Evolutionary conservation across 1,140 invertebrate genomes (phyloP), one percentile per base, ranked within the genome.

Genomic region (Drosophila sproati): DNA sequence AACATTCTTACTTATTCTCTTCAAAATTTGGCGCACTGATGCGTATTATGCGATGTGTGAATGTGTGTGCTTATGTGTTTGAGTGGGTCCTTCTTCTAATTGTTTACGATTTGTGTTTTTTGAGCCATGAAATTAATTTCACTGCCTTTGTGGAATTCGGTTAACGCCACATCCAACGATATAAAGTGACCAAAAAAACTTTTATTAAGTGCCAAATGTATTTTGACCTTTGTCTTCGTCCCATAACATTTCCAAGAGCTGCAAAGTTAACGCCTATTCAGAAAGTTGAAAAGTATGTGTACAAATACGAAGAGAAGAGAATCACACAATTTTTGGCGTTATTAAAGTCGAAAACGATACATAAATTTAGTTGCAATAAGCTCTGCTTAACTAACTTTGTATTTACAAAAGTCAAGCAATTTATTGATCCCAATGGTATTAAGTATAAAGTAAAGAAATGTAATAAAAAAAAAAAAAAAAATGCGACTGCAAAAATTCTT

Each of bases 111-210:
- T 89, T 81, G 72, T 66, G 69, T 72, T 81, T 73, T 79, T 71
- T 41, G 64, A 89, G 81, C 56, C 85, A 90, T 89, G 85, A 89
- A 89, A 89, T 89, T 86, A 89, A 89, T 89, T 89, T 81, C 66
- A 47, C 70, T 70, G 64, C 34, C 48, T 61, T 61, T 61, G 47
- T 41, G 34, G 45, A 67, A 50, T 43, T 66, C 31, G 29, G 31
- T 60, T 60, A 60, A 50, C 50, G 60, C 60, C 34, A 62, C 45
- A 31, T 48, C 4, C 47, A 48, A 7, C 28, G 12, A 60, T 35
- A 43, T 60, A 67, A 45, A 32, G 28, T 47, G 63, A 5, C 63
- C 63, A n/a, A 45, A 57, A 57, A 37, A 64, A 64, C 5, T 56
- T 64, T 47, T 57, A 48, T 45, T 55, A 47, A 55, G 52, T 57